These are phyloP conservation scores for Craniophora ligustri DNA, from an alignment of 2,888 invertebrate species.

Conservation along the genomic window DNA sequence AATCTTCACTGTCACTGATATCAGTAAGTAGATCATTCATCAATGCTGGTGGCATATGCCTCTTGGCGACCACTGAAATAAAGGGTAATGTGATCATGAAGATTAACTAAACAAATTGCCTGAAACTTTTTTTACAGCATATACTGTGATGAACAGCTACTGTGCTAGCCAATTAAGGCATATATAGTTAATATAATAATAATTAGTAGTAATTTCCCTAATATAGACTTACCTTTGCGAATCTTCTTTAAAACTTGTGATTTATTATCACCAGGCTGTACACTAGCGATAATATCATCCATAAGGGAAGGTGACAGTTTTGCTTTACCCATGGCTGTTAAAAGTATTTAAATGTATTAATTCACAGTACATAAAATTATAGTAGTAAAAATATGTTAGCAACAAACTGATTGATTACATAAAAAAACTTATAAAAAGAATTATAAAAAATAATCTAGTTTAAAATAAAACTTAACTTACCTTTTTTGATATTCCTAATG, in stretches of 20 bases:
- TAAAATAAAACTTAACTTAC: slow-evolving; percentile 1
- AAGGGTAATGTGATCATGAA: background rate
- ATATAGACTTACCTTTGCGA: slow-evolving; percentile 9
- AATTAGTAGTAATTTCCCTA: no score
- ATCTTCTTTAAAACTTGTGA: slow-evolving; percentile 28
- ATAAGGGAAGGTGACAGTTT: slow-evolving; percentile 10
- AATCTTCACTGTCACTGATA: slow-evolving; percentile 22
- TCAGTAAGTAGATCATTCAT: slow-evolving; percentile 12
- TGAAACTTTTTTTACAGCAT: no score
- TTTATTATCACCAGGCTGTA: slow-evolving; percentile 8
- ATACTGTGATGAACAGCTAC: no score
- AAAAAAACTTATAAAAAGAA: no score
- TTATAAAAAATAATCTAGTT: no score
- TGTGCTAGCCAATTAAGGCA: no score
- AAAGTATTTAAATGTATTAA: no score
- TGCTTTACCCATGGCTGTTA: slow-evolving; percentile 27
- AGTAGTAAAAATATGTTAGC: no score
- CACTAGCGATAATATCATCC: slow-evolving; percentile 23
- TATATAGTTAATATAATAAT: no score
- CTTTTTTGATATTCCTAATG: slow-evolving; percentile 19
- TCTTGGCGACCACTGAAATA: slow-evolving; percentile 23
- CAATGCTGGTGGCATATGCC: slow-evolving; percentile 30
- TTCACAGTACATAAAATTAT: no score
- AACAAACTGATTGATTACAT: background rate
- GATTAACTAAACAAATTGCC: no score